phyloP scores from a whole-genome alignment of 1,140 invertebrate species.

The Rhagoletis pomonella region DNA sequence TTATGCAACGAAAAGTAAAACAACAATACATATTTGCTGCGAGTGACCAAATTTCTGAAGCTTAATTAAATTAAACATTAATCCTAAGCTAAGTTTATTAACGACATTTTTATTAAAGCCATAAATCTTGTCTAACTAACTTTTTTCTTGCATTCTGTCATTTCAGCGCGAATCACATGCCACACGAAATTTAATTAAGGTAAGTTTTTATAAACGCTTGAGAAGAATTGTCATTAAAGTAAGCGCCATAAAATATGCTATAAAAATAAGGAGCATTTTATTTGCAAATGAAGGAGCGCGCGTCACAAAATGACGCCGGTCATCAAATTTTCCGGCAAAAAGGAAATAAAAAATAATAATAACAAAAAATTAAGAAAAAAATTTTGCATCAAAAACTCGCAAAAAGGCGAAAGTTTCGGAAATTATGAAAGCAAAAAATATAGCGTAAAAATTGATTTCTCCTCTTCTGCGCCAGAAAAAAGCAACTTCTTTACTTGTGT shows the following conservation, averaged over 20 bases:
- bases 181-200: conserved; percentile 39
- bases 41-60: background rate
- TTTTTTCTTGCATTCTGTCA: background rate
- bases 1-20: too few relatives aligned
- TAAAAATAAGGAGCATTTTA: conserved; percentile 4
- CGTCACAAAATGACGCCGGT: background rate
- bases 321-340: background rate
- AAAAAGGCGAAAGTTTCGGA: background rate
- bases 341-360: background rate
- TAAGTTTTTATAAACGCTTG: background rate
- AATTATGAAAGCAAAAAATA: background rate
- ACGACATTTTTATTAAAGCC: background rate
- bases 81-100: background rate
- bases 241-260: conserved; percentile 42
- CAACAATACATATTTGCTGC: too few relatives aligned
- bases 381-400: background rate
- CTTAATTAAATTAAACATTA: background rate
- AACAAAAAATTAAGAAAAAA: background rate
- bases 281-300: conserved; percentile 19
- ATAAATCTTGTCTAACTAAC: conserved; percentile 13
- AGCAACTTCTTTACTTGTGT: background rate
- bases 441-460: background rate
- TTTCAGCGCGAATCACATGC: conserved; percentile 20
- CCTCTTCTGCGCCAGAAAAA: background rate
- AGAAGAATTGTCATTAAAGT: conserved; percentile 2